These are phyloP conservation scores for Actinernus sp. DNA, from an alignment of 92 coral and sea anemone species.

Conservation along the genomic window DNA sequence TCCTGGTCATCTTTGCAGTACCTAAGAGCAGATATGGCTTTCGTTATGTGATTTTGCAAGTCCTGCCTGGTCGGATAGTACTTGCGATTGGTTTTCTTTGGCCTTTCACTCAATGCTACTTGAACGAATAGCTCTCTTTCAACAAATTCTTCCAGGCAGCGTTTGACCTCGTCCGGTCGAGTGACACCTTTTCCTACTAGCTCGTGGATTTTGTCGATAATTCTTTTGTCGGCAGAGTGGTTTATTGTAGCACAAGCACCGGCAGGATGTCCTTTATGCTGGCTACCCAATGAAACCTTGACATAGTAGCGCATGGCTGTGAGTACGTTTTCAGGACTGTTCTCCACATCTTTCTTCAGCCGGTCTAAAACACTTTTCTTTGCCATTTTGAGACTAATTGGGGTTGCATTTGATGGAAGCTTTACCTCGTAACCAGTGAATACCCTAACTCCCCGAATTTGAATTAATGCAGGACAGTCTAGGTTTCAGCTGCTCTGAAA, in stretches of 20 bases:
- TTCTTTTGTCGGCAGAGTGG: constrained; percentile 51
- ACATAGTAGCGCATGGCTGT: constrained; percentile 26
- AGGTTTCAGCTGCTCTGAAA: no score
- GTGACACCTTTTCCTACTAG: constrained; percentile 48
- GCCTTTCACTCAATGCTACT: constrained; percentile 9
- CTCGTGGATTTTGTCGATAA: constrained; percentile 54
- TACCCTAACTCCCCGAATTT: no score
- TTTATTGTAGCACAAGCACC: constrained; percentile 47
- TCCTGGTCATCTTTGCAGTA: constrained; percentile 60
- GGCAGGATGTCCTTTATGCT: constrained; percentile 37
- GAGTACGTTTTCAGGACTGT: no score
- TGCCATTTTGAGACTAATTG: no score
- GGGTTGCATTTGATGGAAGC: no score
- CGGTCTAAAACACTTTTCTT: no score
- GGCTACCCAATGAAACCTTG: constrained; percentile 37
- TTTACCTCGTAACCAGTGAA: no score
- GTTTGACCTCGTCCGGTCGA: constrained; percentile 32
- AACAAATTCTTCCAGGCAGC: constrained; percentile 34
- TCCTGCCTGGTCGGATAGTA: constrained; percentile 53
- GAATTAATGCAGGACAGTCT: no score
- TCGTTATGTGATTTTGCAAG: constrained; percentile 36
- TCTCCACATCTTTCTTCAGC: no score
- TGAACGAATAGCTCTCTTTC: constrained; percentile 27
- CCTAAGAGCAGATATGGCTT: constrained; percentile 41
- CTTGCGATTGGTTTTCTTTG: constrained; percentile 23